Percentiles rank a stretch among this genome's conserved stretches.
Conservation (phyloP, 2,113 vertebrate genomes). For the Chrysochloris asiatica region DNA sequence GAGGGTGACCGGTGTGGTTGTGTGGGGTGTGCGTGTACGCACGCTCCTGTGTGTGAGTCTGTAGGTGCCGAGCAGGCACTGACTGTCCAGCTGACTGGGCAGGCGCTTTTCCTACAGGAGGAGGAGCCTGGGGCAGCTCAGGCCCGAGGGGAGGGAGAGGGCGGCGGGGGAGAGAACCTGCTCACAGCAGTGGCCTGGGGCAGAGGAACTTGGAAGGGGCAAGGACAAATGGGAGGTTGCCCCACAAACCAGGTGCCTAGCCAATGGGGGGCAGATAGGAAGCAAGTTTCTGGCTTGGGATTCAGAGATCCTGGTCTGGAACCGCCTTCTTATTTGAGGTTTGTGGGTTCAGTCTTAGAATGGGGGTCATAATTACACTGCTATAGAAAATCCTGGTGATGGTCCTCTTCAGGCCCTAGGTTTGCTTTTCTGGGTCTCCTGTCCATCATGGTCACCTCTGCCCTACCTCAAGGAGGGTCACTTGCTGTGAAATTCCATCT, state of each 20-base stretch:
- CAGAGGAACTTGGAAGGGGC: not conserved
- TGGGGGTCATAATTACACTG: fast-evolving
- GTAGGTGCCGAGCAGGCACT: too few species aligned
- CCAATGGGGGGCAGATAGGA: not conserved
- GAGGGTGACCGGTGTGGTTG: not conserved
- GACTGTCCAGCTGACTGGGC: not conserved
- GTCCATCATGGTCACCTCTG: not conserved
- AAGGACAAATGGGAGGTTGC: not conserved
- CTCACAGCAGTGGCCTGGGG: not conserved
- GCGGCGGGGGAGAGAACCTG: not conserved
- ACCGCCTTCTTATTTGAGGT: not conserved
- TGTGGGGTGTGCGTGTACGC: not conserved
- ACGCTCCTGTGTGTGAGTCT: not conserved
- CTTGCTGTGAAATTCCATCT: too few species aligned
- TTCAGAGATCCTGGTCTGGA: not conserved
- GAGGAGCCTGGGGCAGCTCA: constrained; percentile 38
- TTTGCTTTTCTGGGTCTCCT: not conserved
- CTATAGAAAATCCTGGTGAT: too few species aligned
- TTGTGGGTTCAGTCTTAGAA: not conserved
- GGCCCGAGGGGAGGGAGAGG: not conserved
- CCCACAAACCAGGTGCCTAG: not conserved
- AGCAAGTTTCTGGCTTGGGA: not conserved
- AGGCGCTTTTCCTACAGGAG: constrained; percentile 1
- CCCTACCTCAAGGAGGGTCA: not conserved
- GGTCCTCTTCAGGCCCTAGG: not conserved